A percentile compares a stretch with the other conserved stretches of the same genome.
phyloP scores from a whole-genome alignment of 1,140 invertebrate species.

The Aphelenchoides fujianensis region DNA sequence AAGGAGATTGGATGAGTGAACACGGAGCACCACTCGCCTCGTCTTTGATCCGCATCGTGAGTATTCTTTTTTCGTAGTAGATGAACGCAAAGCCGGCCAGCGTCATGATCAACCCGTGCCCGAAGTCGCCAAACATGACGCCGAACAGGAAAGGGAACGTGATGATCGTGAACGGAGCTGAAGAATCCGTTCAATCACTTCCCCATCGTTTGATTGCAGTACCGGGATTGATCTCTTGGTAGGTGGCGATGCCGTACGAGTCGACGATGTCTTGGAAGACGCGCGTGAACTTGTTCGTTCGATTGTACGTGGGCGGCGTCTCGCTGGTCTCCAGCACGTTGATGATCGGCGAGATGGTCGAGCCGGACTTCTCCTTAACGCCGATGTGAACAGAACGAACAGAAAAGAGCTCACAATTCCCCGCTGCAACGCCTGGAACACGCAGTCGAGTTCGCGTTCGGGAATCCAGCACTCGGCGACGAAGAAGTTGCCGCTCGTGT shows the following conservation, averaged over 20 bases:
- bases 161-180: slow-evolving; percentile 81
- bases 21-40: slow-evolving; percentile 62
- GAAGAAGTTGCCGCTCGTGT: slow-evolving; percentile 79
- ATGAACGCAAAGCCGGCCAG: slow-evolving; percentile 76
- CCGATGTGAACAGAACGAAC: slow-evolving; percentile 20
- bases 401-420: slow-evolving; percentile 80
- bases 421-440: slow-evolving; percentile 79
- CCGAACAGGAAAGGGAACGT: slow-evolving; percentile 90
- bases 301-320: slow-evolving; percentile 65
- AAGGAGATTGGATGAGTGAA: too few species aligned
- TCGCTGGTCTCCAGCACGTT: slow-evolving; percentile 64
- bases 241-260: slow-evolving; percentile 66
- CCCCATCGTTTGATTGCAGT: not conserved
- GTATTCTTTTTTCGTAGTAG: slow-evolving; percentile 73
- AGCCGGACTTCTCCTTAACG: slow-evolving; percentile 54
- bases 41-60: slow-evolving; percentile 71
- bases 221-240: slow-evolving; percentile 66
- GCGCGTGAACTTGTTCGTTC: slow-evolving; percentile 66
- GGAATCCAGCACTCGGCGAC: slow-evolving; percentile 99
- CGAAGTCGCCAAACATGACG: slow-evolving; percentile 88
- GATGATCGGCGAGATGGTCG: slow-evolving; percentile 65
- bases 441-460: slow-evolving; percentile 80
- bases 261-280: slow-evolving; percentile 67
- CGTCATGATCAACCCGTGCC: slow-evolving; percentile 77
- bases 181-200: too few species aligned